These are phyloP conservation scores for Xenentodon cancila DNA, from an alignment of 2,797 vertebrate genomes.

Conservation along the genomic window DNA sequence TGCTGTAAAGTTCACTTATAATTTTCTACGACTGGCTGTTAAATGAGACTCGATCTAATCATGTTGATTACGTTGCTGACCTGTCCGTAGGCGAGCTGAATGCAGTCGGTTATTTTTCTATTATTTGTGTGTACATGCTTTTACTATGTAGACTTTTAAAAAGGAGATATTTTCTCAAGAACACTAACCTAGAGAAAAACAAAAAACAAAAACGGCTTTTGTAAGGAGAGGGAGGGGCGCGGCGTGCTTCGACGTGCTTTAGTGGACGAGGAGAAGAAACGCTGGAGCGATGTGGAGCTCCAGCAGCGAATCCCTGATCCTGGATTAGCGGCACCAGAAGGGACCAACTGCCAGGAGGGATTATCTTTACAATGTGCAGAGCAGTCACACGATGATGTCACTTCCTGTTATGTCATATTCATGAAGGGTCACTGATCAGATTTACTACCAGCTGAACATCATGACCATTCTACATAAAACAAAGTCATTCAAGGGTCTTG, in stretches of 20 bases:
- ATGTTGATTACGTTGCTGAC: conserved; percentile 45
- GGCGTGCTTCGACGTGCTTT: conserved; percentile 29
- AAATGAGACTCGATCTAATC: conserved; percentile 19
- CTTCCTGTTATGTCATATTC: conserved; percentile 52
- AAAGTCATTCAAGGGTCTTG: conserved; percentile 6
- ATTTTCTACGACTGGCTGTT: conserved; percentile 13
- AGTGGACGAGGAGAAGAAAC: conserved; percentile 9
- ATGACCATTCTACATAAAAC: neutral
- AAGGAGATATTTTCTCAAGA: conserved; percentile 59
- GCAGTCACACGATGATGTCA: conserved; percentile 58
- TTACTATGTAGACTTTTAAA: conserved; percentile 57
- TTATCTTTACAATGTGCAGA: conserved; percentile 51
- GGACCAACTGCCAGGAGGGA: conserved; percentile 17
- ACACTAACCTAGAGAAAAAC: conserved; percentile 42
- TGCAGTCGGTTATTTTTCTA: conserved; percentile 72
- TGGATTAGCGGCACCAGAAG: conserved; percentile 45
- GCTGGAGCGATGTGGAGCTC: conserved; percentile 41
- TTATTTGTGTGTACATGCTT: conserved; percentile 73
- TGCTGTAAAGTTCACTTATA: conserved; percentile 16
- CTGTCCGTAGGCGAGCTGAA: conserved; percentile 44
- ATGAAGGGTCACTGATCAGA: conserved; percentile 1
- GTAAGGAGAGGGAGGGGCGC: conserved; percentile 21
- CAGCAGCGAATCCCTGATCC: conserved; percentile 52
- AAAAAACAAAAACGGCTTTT: conserved; percentile 30
- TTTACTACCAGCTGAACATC: conserved; percentile 17